These are phyloP conservation scores for Brevimyrus niger DNA, from an alignment of 2,113 vertebrate species.

Conservation along the genomic window DNA sequence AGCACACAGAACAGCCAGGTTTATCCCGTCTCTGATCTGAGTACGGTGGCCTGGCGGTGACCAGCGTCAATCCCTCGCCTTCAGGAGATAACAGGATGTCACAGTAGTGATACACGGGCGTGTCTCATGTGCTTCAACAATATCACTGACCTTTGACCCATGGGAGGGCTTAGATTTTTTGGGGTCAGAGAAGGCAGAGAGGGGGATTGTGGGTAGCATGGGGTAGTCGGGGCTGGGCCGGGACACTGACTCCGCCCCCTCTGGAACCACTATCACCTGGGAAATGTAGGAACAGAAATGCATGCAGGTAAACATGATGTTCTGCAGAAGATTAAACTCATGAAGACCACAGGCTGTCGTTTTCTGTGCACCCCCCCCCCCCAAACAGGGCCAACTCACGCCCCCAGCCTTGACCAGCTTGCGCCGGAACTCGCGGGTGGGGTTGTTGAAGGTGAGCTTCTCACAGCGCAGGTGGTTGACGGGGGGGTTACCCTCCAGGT, in stretches of 20 bases:
- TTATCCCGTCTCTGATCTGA: neutral
- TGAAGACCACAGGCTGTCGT: neutral
- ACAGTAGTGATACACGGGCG: neutral
- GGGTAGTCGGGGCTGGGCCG: slow-evolving; percentile 94
- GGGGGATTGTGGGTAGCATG: slow-evolving; percentile 94
- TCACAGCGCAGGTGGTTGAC: slow-evolving; percentile 98
- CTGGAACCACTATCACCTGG: slow-evolving; percentile 94
- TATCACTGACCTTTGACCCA: slow-evolving; percentile 84
- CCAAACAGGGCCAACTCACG: slow-evolving; percentile 57
- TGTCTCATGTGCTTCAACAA: neutral
- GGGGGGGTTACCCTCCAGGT: slow-evolving; percentile 93
- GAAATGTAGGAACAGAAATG: neutral
- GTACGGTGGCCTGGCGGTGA: neutral
- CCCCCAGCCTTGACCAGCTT: slow-evolving; percentile 93
- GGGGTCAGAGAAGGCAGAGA: slow-evolving; percentile 96
- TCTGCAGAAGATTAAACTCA: neutral
- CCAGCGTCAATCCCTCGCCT: neutral
- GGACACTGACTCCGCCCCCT: slow-evolving; percentile 86
- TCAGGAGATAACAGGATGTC: neutral
- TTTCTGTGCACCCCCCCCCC: neutral
- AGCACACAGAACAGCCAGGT: neutral
- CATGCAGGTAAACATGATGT: neutral
- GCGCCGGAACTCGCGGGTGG: slow-evolving; percentile 91
- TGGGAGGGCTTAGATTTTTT: slow-evolving; percentile 95
- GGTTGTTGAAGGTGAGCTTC: slow-evolving; percentile 99